phyloP scores from a whole-genome alignment of 2,797 vertebrate species.

The Cossypha caffra region DNA sequence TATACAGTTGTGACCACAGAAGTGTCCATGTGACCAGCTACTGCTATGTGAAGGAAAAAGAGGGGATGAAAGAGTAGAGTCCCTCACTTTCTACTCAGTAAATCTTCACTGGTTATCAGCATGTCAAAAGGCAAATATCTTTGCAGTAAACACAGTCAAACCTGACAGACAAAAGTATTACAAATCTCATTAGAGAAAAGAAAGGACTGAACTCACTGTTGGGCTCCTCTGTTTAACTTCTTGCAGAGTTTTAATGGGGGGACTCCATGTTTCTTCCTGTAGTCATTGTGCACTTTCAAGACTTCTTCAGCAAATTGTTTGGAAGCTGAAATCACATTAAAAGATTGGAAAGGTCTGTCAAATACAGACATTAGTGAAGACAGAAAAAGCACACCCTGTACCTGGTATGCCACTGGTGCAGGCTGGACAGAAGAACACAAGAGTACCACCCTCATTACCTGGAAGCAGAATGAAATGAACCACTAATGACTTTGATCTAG shows the following conservation, averaged over 20 bases:
- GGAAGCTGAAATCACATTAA: slow-evolving; percentile 78
- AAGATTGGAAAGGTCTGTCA: slow-evolving; percentile 3
- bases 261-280: slow-evolving; percentile 89
- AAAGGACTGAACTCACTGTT: slow-evolving; percentile 81
- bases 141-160: not conserved
- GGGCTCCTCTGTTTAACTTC: slow-evolving; percentile 88
- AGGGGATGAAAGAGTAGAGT: not conserved
- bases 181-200: not conserved
- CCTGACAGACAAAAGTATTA: not conserved
- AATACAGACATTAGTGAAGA: not conserved
- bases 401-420: not conserved
- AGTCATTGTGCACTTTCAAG: slow-evolving; percentile 90
- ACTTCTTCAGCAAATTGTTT: slow-evolving; percentile 91
- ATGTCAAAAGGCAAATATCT: not conserved
- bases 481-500: not conserved
- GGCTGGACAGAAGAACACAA: not conserved
- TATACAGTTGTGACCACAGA: not conserved
- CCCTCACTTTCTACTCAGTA: not conserved
- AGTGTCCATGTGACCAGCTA: not conserved
- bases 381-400: not conserved
- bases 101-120: not conserved
- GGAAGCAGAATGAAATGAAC: not conserved
- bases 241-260: slow-evolving; percentile 89
- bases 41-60: not conserved
- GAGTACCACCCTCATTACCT: not conserved